These are phyloP conservation scores for Pachypanchax playfairii DNA, from an alignment of 2,113 vertebrate genomes.

Conservation along the genomic window DNA sequence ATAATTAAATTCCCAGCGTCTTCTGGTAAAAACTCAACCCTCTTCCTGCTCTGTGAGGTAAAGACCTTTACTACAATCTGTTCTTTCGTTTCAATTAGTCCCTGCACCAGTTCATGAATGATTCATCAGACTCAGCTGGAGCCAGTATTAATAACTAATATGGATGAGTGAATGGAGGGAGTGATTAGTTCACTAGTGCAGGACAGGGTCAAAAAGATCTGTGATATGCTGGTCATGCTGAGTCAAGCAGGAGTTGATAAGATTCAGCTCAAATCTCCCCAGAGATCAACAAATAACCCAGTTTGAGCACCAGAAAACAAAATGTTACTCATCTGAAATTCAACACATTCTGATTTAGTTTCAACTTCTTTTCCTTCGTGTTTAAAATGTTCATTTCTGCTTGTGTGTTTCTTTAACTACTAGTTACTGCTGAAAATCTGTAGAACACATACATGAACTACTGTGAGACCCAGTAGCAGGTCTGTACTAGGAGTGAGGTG, in stretches of 20 bases:
- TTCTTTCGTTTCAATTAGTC: conserved; percentile 40
- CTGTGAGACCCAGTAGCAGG: no score
- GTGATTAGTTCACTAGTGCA: neutral
- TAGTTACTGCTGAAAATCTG: no score
- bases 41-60: conserved; percentile 1
- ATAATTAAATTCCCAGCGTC: neutral
- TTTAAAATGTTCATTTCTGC: no score
- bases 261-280: no score
- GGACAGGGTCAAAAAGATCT: conserved; percentile 18
- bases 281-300: no score
- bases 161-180: conserved; percentile 25
- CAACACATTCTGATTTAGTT: no score
- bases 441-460: no score
- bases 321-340: no score
- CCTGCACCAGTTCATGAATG: conserved; percentile 17
- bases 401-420: no score
- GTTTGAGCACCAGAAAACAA: no score
- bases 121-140: conserved; percentile 17
- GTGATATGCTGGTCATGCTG: neutral
- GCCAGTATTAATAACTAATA: conserved; percentile 36
- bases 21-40: neutral
- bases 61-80: conserved; percentile 32
- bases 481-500: no score
- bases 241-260: neutral
- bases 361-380: no score